These are phyloP conservation scores for Sanderia malayensis DNA, from an alignment of 30 jellyfish, hydroid and myxozoan genomes.

Conservation along the genomic window DNA sequence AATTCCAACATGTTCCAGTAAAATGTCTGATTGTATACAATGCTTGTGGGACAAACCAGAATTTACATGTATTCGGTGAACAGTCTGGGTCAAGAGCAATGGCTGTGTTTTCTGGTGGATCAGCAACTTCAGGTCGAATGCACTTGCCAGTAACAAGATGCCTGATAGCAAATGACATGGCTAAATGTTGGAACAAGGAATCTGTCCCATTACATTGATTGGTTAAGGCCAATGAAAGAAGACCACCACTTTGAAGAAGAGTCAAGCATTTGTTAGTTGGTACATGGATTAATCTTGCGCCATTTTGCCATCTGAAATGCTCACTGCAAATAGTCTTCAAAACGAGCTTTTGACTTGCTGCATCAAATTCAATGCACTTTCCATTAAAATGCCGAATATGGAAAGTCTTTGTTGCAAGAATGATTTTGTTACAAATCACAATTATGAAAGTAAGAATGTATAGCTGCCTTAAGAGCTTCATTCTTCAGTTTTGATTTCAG, in stretches of 20 bases:
- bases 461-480: no score
- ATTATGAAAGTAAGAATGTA: no score
- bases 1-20: not conserved
- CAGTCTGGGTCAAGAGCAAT: not conserved
- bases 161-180: not conserved
- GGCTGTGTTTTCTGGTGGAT: not conserved
- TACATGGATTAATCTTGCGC: not conserved
- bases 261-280: not conserved
- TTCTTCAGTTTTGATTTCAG: no score
- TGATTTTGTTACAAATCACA: no score
- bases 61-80: not conserved
- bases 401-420: not conserved
- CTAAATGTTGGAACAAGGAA: not conserved
- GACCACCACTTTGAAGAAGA: not conserved
- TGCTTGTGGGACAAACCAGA: constrained; percentile 4
- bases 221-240: not conserved
- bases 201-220: not conserved
- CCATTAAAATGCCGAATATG: not conserved
- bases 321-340: not conserved
- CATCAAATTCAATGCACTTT: not conserved
- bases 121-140: not conserved
- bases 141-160: constrained; percentile 2
- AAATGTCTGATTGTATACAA: not conserved
- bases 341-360: not conserved
- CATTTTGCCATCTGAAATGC: constrained; percentile 2